Conservation (phyloP, 2,888 invertebrate genomes). For the Cephus spinipes region DNA sequence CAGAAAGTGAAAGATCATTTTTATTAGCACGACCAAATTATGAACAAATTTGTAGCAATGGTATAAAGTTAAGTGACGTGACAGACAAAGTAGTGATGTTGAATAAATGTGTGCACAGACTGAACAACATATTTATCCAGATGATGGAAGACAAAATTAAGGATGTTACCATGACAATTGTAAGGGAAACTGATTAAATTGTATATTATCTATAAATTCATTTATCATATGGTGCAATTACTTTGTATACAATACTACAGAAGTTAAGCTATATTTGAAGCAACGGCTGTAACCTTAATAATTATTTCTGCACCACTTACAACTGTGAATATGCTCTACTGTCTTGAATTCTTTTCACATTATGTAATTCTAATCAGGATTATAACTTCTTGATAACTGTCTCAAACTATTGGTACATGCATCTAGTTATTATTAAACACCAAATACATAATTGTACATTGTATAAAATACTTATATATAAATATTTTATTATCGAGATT, state of each 20-base stretch:
- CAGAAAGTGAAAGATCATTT: slow-evolving; percentile 43
- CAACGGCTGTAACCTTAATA: not conserved
- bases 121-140: slow-evolving; percentile 33
- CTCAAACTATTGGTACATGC: not conserved
- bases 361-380: not conserved
- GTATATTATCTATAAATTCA: not conserved
- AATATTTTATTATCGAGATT: not conserved
- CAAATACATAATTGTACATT: not conserved
- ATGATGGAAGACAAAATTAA: slow-evolving; percentile 34
- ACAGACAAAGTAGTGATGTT: slow-evolving; percentile 30
- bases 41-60: slow-evolving; percentile 35
- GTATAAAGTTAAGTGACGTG: slow-evolving; percentile 30
- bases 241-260: not conserved
- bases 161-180: slow-evolving; percentile 31
- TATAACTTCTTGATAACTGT: not conserved
- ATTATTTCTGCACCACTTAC: not conserved
- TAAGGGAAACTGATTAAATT: slow-evolving; percentile 12
- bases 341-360: not conserved
- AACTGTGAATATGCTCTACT: not conserved
- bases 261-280: not conserved
- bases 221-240: not conserved
- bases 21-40: slow-evolving; percentile 42
- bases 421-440: not conserved
- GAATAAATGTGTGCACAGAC: slow-evolving; percentile 22
- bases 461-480: not conserved